Evolutionary conservation across 2,888 invertebrate species (phyloP).

Genomic region (Epinotia bilunana): DNA sequence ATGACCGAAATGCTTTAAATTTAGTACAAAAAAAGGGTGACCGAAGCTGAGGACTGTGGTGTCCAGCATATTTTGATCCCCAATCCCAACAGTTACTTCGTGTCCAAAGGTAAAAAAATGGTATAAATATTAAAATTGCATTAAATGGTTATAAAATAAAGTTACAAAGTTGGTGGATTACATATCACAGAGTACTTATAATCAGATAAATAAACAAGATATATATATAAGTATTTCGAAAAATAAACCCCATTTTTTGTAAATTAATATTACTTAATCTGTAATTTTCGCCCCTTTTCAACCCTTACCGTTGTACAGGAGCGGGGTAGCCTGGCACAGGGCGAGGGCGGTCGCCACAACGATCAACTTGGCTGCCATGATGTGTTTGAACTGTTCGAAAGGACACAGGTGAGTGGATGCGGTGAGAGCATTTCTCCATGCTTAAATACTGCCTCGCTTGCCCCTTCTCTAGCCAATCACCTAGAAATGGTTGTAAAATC

Average conservation of each 20-base stretch:
- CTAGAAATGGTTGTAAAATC: slow-evolving; percentile 75
- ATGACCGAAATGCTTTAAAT: no score
- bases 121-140: no score
- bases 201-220: neutral
- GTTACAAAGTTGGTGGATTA: neutral
- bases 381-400: slow-evolving; percentile 54
- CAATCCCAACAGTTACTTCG: neutral
- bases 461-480: slow-evolving; percentile 76
- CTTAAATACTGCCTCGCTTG: slow-evolving; percentile 68
- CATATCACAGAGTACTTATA: neutral
- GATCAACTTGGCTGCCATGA: slow-evolving; percentile 74
- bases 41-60: no score
- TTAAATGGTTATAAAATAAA: neutral
- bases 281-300: neutral
- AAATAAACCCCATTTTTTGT: neutral
- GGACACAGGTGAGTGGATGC: slow-evolving; percentile 73
- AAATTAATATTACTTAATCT: neutral
- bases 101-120: neutral
- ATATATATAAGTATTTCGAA: no score
- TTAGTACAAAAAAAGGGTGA: no score
- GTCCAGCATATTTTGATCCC: neutral
- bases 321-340: slow-evolving; percentile 69
- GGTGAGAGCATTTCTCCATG: slow-evolving; percentile 82
- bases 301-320: slow-evolving; percentile 70
- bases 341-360: slow-evolving; percentile 69